Percentiles rank a stretch among this genome's conserved stretches.
These are phyloP conservation scores for Microplitis manilae DNA, from an alignment of 2,888 invertebrate genomes.

Conservation along the genomic window DNA sequence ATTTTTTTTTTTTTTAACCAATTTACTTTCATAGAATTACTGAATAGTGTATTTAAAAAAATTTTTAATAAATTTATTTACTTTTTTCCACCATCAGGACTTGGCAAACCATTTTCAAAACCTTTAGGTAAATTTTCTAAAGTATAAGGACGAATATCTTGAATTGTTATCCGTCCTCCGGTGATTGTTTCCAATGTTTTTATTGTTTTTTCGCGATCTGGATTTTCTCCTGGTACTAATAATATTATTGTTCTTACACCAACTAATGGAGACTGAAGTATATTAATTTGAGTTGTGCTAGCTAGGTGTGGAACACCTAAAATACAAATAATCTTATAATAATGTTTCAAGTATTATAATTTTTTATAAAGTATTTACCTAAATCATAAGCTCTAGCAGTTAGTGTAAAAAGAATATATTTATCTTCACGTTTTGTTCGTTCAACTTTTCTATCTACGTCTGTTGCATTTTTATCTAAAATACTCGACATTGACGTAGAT, in stretches of 20 bases:
- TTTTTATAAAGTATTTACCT: conserved; percentile 69
- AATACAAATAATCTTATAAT: conserved; percentile 23
- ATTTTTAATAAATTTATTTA: conserved; percentile 41
- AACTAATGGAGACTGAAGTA: conserved; percentile 78
- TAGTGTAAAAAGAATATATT: conserved; percentile 76
- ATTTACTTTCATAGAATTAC: too few relatives aligned
- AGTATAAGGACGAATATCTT: conserved; percentile 81
- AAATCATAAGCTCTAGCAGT: conserved; percentile 87
- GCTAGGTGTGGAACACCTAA: conserved; percentile 82
- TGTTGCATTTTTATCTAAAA: background rate
- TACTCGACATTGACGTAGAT: background rate
- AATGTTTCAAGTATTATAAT: background rate
- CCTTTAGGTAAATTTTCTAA: conserved; percentile 53
- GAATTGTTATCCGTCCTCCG: conserved; percentile 84
- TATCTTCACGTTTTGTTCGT: conserved; percentile 73
- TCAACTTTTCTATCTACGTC: conserved; percentile 62
- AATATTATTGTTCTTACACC: conserved; percentile 86
- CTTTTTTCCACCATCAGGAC: conserved; percentile 59
- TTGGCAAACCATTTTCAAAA: conserved; percentile 46
- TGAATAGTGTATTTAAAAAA: too few relatives aligned
- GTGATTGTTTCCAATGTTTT: conserved; percentile 84
- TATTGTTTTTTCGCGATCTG: conserved; percentile 82
- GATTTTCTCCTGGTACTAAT: conserved; percentile 84
- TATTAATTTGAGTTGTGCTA: conserved; percentile 80
- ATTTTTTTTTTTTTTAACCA: background rate